Evolutionary conservation across 2,113 vertebrate species (phyloP).

Genomic region (Amazona vittata): DNA sequence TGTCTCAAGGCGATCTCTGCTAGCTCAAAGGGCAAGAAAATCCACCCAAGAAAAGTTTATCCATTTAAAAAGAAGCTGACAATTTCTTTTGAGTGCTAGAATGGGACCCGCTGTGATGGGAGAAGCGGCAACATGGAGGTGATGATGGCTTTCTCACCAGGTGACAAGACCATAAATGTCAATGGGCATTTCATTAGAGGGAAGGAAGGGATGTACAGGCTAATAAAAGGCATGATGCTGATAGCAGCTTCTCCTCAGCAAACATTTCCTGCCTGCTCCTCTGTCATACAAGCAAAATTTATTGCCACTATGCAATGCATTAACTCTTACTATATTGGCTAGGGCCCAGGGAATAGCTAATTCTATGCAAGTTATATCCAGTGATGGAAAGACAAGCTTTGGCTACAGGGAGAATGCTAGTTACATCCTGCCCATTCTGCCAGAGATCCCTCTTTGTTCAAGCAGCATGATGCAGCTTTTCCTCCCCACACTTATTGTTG

Average conservation of each 20-base stretch:
- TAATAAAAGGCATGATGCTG: constrained; percentile 13
- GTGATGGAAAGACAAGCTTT: background rate
- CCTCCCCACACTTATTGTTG: background rate
- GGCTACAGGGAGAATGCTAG: background rate
- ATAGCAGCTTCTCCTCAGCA: constrained; percentile 37
- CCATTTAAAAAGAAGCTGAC: background rate
- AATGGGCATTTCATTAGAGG: constrained; percentile 44
- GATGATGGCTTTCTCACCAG: background rate
- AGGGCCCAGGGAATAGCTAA: background rate
- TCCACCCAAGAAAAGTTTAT: background rate
- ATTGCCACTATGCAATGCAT: background rate
- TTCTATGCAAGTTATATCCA: background rate
- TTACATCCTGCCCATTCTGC: background rate
- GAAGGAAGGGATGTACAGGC: background rate
- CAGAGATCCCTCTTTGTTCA: background rate
- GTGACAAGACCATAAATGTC: constrained; percentile 31
- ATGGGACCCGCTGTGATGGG: background rate
- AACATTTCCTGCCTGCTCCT: background rate
- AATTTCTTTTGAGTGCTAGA: background rate
- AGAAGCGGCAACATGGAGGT: background rate
- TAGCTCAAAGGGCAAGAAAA: background rate
- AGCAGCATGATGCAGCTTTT: background rate
- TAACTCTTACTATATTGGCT: constrained; percentile 5
- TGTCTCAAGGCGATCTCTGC: background rate
- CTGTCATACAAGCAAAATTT: constrained; percentile 7